Base-by-base conservation (phyloP, 2,113 vertebrate genomes). In the Lepus timidus region DNA sequence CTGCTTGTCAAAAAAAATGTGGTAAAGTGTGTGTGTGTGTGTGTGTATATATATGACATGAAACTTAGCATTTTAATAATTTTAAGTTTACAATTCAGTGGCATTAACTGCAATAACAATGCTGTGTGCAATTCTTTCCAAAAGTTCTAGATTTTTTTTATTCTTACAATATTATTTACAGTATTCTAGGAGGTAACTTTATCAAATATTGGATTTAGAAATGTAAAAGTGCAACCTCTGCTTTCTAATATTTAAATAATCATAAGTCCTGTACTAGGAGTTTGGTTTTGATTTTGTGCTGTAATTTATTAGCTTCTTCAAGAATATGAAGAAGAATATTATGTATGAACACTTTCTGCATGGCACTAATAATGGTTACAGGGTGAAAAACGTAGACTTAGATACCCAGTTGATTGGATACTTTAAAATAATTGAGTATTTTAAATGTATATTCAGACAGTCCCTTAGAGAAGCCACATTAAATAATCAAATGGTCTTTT, bases 91-190 rank as follows among this genome's bases (percentile, higher is more conserved):
- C 10, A 71, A 49, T 55, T 73, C 29, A n/a, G n/a, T 89, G 39
- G 2, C 4, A 91, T 89, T 36, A 80, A 55, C 81, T 36, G 31
- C 23, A 83, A 29, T 87, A 12, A 68, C 29, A 87, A 6, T 27
- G 11, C 67, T 83, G 17, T 80, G 0, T 17, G 82, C 27, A 16
- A 31, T 39, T 78, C 44, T n/a, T 84, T 89, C 33, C 22, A 67
- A 89, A 74, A 51, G n/a, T 44, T 44, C 79, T 89, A 68, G 3
- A 85, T 36, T 39, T 4, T 91, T 68, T 75, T 65, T n/a, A 62
- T 84, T 80, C 36, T 65, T 74, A 58, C 93, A 95, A 39, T 68
- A 52, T 68, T 81, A 52, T n/a, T 36, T 9, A 93, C 70, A 86
- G 73, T 92, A 25, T 33, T 86, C 31, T 17, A 80, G 25, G 33